phyloP scores from a whole-genome alignment of 2,113 vertebrate species.

The Pteronura brasiliensis region DNA sequence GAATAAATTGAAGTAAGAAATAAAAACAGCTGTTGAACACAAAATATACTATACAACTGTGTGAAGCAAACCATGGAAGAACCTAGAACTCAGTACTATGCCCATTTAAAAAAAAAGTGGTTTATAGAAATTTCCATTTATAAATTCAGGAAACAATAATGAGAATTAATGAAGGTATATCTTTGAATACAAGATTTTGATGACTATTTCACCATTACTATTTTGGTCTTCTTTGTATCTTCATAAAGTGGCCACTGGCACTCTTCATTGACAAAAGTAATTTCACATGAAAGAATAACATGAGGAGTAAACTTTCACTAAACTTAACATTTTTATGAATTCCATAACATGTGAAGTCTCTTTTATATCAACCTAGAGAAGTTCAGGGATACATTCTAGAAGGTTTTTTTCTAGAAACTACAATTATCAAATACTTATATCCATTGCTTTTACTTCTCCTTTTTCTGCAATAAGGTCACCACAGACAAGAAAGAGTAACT shows the following conservation, averaged over 20 bases:
- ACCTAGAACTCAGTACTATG: neutral
- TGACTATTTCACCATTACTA: neutral
- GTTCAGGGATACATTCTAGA: neutral
- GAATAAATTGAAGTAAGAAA: neutral
- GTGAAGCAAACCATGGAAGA: neutral
- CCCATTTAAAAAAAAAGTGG: neutral
- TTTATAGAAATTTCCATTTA: neutral
- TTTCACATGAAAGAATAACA: neutral
- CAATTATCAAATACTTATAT: neutral
- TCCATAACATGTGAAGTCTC: neutral
- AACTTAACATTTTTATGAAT: neutral
- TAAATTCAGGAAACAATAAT: constrained; percentile 25
- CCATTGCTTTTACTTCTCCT: neutral
- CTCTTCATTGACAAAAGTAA: neutral
- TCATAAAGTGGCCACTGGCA: neutral
- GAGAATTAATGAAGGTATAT: neutral
- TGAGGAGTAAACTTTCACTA: neutral
- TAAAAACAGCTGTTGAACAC: neutral
- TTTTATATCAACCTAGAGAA: neutral
- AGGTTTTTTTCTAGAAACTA: neutral
- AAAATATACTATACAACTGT: neutral
- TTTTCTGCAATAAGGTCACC: neutral
- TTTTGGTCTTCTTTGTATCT: neutral
- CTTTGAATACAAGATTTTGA: constrained; percentile 47
- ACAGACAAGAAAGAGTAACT: neutral